phyloP scores from a whole-genome alignment of 2,113 vertebrate species.

The Oplegnathus fasciatus region DNA sequence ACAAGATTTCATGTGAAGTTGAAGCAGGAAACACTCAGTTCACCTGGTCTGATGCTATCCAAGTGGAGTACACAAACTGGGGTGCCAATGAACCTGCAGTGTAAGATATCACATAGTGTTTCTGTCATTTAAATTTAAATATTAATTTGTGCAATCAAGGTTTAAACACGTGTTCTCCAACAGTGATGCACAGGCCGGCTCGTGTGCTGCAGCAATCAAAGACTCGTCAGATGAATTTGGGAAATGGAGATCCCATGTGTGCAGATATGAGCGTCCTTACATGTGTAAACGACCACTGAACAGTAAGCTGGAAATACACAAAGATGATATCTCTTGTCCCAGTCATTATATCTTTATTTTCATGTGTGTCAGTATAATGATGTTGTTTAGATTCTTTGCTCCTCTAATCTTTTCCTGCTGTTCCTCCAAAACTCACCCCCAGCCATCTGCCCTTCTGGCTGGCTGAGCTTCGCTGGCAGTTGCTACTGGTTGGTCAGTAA shows the following conservation, averaged over 20 bases:
- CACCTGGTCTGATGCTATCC: slow-evolving; percentile 80
- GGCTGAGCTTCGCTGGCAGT: slow-evolving; percentile 82
- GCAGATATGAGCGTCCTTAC: slow-evolving; percentile 82
- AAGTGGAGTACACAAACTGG: slow-evolving; percentile 71
- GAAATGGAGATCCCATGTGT: slow-evolving; percentile 81
- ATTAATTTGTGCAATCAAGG: neutral
- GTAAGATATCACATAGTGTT: slow-evolving; percentile 63
- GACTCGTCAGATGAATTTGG: slow-evolving; percentile 66
- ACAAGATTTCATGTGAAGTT: slow-evolving; percentile 81
- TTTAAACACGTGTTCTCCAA: slow-evolving; percentile 12
- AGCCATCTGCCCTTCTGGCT: slow-evolving; percentile 84
- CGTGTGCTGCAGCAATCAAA: slow-evolving; percentile 78
- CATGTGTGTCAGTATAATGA: neutral
- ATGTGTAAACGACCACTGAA: slow-evolving; percentile 84
- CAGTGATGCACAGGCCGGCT: slow-evolving; percentile 77
- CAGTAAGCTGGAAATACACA: slow-evolving; percentile 71
- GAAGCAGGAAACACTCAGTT: slow-evolving; percentile 68
- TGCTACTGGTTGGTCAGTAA: slow-evolving; percentile 87
- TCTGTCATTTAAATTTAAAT: neutral
- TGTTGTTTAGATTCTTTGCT: neutral
- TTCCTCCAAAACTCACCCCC: neutral
- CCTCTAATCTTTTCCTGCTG: neutral
- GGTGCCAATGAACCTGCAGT: slow-evolving; percentile 57
- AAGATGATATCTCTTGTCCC: neutral
- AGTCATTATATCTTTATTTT: neutral